Percentiles rank a stretch among this genome's conserved stretches.
These are phyloP conservation scores for Phacellophora camtschatica DNA, from an alignment of 30 jellyfish, hydroid and myxozoan species.

Conservation along the genomic window DNA sequence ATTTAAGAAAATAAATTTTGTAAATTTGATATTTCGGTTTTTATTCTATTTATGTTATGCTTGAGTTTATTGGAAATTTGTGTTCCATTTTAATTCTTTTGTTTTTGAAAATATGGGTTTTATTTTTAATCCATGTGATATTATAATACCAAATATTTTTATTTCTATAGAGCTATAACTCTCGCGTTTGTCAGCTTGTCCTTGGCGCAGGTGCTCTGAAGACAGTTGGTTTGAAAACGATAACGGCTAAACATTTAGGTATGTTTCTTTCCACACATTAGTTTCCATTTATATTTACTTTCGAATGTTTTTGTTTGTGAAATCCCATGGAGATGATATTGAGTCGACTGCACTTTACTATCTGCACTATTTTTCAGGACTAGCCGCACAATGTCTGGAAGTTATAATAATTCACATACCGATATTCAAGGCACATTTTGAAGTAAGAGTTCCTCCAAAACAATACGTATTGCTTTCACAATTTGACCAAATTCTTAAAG, in stretches of 20 bases:
- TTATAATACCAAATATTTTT: neutral
- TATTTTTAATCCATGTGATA: too few species aligned
- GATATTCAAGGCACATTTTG: constrained; percentile 81
- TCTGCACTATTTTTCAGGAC: constrained; percentile 20
- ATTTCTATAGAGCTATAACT: constrained; percentile 72
- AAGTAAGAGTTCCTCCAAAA: constrained; percentile 88
- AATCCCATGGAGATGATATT: too few species aligned
- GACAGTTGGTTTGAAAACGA: constrained; percentile 90
- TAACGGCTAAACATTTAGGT: constrained; percentile 95
- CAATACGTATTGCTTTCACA: constrained; percentile 94
- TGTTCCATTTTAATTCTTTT: too few species aligned
- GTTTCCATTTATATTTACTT: too few species aligned
- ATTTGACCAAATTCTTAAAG: constrained; percentile 93
- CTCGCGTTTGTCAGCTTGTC: constrained; percentile 95
- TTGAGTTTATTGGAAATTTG: too few species aligned
- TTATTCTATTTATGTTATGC: too few species aligned
- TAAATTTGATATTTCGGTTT: too few species aligned
- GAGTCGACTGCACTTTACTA: neutral
- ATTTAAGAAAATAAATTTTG: too few species aligned
- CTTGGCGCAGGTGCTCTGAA: constrained; percentile 99
- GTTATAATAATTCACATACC: constrained; percentile 86
- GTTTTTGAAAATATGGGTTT: too few species aligned
- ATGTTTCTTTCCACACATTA: too few species aligned
- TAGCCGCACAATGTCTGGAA: constrained; percentile 97
- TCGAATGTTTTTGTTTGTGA: too few species aligned